phyloP scores from a whole-genome alignment of 2,888 invertebrate species.

The Cephus sareptanus region DNA sequence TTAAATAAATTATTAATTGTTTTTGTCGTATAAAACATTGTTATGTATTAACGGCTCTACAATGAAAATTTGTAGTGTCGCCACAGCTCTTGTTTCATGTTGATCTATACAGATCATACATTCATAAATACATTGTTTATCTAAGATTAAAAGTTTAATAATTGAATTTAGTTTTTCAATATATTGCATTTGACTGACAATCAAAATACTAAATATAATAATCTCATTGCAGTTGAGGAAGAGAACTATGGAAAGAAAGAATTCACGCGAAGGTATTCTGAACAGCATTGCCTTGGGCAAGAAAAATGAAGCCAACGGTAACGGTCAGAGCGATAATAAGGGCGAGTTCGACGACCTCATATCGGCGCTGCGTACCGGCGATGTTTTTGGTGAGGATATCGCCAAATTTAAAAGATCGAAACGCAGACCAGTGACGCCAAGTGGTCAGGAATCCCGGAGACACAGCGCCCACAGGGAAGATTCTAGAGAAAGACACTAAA shows the following conservation, averaged over 20 bases:
- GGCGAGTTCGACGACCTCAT: constrained; percentile 97
- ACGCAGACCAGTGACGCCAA: constrained; percentile 72
- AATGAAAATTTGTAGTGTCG: no score
- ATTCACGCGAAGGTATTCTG: constrained; percentile 80
- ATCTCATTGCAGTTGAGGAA: constrained; percentile 75
- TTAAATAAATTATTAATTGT: no score
- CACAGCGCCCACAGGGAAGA: constrained; percentile 76
- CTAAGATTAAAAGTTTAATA: neutral
- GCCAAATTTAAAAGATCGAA: constrained; percentile 89
- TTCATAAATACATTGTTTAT: no score
- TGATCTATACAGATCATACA: no score
- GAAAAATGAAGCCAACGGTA: constrained; percentile 72
- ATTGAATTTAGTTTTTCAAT: neutral
- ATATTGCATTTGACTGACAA: neutral
- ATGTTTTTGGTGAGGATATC: constrained; percentile 95
- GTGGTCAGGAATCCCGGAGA: constrained; percentile 71
- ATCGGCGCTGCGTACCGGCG: constrained; percentile 92
- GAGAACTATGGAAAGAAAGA: constrained; percentile 88
- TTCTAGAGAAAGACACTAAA: constrained; percentile 72
- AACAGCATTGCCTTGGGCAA: constrained; percentile 79
- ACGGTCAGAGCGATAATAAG: constrained; percentile 72
- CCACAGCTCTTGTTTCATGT: no score
- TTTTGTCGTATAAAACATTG: neutral
- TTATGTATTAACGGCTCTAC: neutral
- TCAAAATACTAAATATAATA: neutral